Evolutionary conservation across 2,888 invertebrate species (phyloP), one percentile per base, ranked within the genome.

Genomic region (Coelopa pilipes): DNA sequence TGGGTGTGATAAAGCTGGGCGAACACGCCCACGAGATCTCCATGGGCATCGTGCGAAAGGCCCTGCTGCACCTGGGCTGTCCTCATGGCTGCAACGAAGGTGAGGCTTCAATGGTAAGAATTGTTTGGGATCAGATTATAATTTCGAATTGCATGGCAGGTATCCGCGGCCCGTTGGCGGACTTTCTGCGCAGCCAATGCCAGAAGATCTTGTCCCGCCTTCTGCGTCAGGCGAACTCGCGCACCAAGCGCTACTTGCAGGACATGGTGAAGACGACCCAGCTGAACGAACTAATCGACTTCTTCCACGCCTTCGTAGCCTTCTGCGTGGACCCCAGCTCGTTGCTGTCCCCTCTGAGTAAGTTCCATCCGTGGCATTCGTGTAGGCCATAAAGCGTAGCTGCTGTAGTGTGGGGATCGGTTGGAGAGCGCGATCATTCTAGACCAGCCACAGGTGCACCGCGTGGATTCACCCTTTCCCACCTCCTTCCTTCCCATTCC

Each of bases 221-320:
- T 76, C 91, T 96, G 76, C 91, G 94, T 7, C 91, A 91, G 17
- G 90, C 90, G 0, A 88, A 88, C 1, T 85, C 89, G 3, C 87
- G 88, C 10, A 90, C 90, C 47, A 90, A 90, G 7, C 82, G 86
- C 0, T 89, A 90, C n/a, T 82, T 91, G 46, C 89, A 92, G 74
- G 92, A 93, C 77, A 93, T 96, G 89, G 92, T 97, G 0, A 92
- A 92, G 78, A 91, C 91, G 1, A 92, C 94, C 46, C 92, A 94
- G 0, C 89, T 98, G 47, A 89, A 92, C 19, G 96, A 97, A 77
- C 91, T 97, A 11, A 88, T 99, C 72, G 98, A 99, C 83, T 95
- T 98, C 83, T 92, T 99, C 76, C 99, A 99, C 86, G 93, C 98
- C 0, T 95, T 97, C 80, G 92, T 98, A 69, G 98, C 98, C 9